A percentile compares a stretch with the other conserved stretches of the same genome.
Conservation (phyloP, 1,140 invertebrate species). For the Camponotus pennsylvanicus region DNA sequence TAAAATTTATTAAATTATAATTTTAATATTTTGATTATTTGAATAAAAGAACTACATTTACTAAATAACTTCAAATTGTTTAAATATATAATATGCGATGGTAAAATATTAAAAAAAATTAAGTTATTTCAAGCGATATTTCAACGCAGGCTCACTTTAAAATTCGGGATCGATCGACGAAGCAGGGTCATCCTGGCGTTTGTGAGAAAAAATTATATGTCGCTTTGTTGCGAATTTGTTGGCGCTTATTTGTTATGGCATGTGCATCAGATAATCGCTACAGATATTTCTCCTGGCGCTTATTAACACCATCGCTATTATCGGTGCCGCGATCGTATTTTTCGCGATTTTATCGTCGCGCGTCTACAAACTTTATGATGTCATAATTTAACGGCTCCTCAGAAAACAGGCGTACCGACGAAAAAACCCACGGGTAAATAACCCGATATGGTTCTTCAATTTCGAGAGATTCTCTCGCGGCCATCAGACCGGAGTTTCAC, state of each 20-base stretch:
- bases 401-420: conserved; percentile 20
- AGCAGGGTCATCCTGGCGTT: not conserved
- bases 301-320: conserved; percentile 37
- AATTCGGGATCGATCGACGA: not conserved
- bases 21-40: not conserved
- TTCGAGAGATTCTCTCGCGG: not conserved
- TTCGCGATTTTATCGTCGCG: conserved; percentile 34
- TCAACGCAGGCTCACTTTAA: not conserved
- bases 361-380: conserved; percentile 18
- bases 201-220: not conserved
- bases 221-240: not conserved
- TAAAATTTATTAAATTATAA: not conserved
- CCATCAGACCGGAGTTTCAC: conserved; percentile 30
- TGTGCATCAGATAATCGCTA: conserved; percentile 32
- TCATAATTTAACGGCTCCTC: conserved; percentile 26
- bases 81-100: too few species aligned
- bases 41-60: not conserved
- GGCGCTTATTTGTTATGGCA: not conserved
- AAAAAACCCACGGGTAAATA: conserved; percentile 31
- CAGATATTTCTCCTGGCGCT: conserved; percentile 35
- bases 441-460: conserved; percentile 20
- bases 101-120: not conserved
- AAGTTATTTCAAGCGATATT: not conserved
- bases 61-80: too few species aligned
- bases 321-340: conserved; percentile 29